These are phyloP conservation scores for Heterohyrax brucei DNA, from an alignment of 2,797 vertebrate genomes.

Conservation along the genomic window DNA sequence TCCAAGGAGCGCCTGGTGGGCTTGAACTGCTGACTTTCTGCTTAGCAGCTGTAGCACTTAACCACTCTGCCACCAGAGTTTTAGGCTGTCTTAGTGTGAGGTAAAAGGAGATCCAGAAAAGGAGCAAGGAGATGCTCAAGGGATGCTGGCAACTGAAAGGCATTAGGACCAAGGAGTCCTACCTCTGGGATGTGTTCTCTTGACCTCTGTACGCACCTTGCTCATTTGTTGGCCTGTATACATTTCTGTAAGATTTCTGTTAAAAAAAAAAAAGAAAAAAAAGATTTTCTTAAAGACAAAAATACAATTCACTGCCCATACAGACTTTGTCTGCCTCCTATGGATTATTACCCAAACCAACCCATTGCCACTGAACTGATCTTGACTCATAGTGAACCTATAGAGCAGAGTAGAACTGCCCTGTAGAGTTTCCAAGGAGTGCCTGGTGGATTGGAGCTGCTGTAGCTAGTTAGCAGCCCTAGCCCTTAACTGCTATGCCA, in stretches of 20 bases:
- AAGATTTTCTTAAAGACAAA: slow-evolving; percentile 1
- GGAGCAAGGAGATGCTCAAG: background rate
- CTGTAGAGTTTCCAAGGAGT: no score
- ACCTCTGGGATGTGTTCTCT: background rate
- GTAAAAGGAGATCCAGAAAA: background rate
- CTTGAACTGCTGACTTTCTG: no score
- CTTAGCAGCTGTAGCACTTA: no score
- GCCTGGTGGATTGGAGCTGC: no score
- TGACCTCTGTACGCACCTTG: background rate
- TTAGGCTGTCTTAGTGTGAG: no score
- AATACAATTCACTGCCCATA: background rate
- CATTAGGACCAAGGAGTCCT: background rate
- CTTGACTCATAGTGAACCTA: no score
- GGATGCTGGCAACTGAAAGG: background rate
- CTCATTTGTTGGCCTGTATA: background rate
- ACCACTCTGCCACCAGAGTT: no score
- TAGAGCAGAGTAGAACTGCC: no score
- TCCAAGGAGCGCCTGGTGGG: no score
- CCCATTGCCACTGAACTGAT: no score
- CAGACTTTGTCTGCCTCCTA: background rate
- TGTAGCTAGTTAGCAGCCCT: no score
- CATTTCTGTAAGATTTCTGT: slow-evolving; percentile 5
- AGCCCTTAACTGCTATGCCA: no score
- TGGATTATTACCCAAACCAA: background rate
- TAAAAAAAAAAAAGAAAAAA: background rate